These are phyloP conservation scores for Ellobius talpinus DNA, from an alignment of 2,113 vertebrate genomes.

Conservation along the genomic window DNA sequence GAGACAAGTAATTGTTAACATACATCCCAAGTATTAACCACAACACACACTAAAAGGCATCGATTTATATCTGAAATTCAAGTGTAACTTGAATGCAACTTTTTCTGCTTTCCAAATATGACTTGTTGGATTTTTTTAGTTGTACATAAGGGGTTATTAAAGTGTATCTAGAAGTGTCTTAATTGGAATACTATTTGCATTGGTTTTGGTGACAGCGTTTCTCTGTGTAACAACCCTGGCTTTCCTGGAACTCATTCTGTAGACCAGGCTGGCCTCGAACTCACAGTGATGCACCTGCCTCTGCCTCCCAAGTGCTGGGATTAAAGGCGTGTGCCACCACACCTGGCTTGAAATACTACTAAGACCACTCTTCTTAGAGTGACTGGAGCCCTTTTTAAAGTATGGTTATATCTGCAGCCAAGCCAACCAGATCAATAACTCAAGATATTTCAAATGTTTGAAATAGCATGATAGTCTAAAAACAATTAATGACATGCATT, in stretches of 20 bases:
- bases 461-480: constrained; percentile 54
- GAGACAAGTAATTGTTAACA: background rate
- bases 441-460: constrained; percentile 54
- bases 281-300: background rate
- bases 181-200: background rate
- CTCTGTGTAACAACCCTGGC: background rate
- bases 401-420: background rate
- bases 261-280: background rate
- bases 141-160: background rate
- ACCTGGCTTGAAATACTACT: background rate
- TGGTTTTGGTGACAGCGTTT: background rate
- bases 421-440: background rate
- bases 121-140: constrained; percentile 1
- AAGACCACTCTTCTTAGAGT: background rate
- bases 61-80: constrained; percentile 24
- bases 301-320: background rate
- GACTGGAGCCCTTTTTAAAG: background rate
- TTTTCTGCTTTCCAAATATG: constrained; percentile 29
- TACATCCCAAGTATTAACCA: background rate
- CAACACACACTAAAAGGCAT: constrained; percentile 6
- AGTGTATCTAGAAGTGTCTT: background rate
- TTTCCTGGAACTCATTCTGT: background rate
- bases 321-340: background rate
- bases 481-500: constrained; percentile 5
- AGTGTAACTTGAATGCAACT: background rate